These are phyloP conservation scores for Valencia hispanica DNA, from an alignment of 2,797 vertebrate species.

Conservation along the genomic window DNA sequence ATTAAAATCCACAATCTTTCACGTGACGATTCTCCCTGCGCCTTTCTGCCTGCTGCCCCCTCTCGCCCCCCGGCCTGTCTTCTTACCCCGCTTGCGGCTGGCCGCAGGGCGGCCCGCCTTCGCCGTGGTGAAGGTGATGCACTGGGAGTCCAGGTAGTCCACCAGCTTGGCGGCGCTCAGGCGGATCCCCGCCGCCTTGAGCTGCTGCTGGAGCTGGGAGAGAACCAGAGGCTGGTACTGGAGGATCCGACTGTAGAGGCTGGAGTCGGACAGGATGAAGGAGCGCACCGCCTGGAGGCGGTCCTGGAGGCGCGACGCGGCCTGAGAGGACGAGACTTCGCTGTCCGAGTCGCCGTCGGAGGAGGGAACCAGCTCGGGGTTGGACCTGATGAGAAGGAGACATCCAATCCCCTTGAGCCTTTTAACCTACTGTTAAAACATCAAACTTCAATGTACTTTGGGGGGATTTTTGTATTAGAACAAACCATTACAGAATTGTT, in stretches of 20 bases:
- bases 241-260: slow-evolving; percentile 85
- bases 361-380: slow-evolving; percentile 76
- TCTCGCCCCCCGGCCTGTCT: slow-evolving; percentile 23
- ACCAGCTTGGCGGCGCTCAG: slow-evolving; percentile 86
- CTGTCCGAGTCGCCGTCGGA: slow-evolving; percentile 78
- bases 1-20: neutral
- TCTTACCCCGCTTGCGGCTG: slow-evolving; percentile 55
- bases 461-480: too few relatives aligned
- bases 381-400: slow-evolving; percentile 69
- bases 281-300: slow-evolving; percentile 78
- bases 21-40: neutral
- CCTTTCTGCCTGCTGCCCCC: slow-evolving; percentile 21
- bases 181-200: slow-evolving; percentile 86
- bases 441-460: too few relatives aligned
- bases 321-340: slow-evolving; percentile 85
- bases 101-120: slow-evolving; percentile 66
- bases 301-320: slow-evolving; percentile 69
- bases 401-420: too few relatives aligned
- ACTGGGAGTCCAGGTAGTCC: slow-evolving; percentile 91
- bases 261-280: slow-evolving; percentile 84
- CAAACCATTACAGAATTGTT: too few relatives aligned
- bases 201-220: slow-evolving; percentile 81
- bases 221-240: slow-evolving; percentile 91
- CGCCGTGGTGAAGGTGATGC: slow-evolving; percentile 92
- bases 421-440: too few relatives aligned